A percentile compares a stretch with the other conserved stretches of the same genome.
Conservation (phyloP, 2,888 invertebrate species). For the Villa cingulata region DNA sequence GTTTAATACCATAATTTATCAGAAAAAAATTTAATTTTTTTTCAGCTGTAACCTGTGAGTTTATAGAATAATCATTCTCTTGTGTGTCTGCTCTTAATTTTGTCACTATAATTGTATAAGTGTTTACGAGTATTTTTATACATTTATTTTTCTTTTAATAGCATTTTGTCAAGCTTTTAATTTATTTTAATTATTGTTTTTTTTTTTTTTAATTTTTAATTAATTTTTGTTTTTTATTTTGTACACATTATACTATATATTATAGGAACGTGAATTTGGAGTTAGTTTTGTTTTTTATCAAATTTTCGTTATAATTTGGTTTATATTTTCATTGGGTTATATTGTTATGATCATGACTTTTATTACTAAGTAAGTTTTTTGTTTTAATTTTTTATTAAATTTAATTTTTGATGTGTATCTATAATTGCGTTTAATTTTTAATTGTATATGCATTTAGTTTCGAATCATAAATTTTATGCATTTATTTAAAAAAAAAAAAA, state of each 20-base stretch:
- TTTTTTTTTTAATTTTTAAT: not conserved
- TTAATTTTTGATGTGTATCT: too few relatives aligned
- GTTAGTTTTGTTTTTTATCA: slow-evolving; percentile 58
- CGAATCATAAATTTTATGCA: too few relatives aligned
- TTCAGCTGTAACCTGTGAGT: too few relatives aligned
- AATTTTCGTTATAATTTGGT: slow-evolving; percentile 72
- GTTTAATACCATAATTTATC: too few relatives aligned
- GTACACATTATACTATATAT: too few relatives aligned
- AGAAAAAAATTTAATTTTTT: too few relatives aligned
- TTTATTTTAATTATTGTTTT: not conserved
- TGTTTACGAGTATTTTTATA: not conserved
- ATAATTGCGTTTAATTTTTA: too few relatives aligned
- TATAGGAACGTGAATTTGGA: slow-evolving; percentile 38
- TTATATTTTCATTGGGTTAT: slow-evolving; percentile 82
- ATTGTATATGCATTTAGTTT: too few relatives aligned
- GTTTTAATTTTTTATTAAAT: not conserved
- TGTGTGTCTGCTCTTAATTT: too few relatives aligned
- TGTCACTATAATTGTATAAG: too few relatives aligned
- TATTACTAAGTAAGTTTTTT: slow-evolving; percentile 44
- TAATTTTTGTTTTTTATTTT: slow-evolving; percentile 1
- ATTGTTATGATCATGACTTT: slow-evolving; percentile 80
- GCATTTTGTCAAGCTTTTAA: too few relatives aligned
- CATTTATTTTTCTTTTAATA: not conserved
- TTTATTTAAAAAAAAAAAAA: not conserved
- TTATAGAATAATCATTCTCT: too few relatives aligned